Evolutionary conservation across 2,797 vertebrate genomes (phyloP).

Genomic region (Xenopus petersii): DNA sequence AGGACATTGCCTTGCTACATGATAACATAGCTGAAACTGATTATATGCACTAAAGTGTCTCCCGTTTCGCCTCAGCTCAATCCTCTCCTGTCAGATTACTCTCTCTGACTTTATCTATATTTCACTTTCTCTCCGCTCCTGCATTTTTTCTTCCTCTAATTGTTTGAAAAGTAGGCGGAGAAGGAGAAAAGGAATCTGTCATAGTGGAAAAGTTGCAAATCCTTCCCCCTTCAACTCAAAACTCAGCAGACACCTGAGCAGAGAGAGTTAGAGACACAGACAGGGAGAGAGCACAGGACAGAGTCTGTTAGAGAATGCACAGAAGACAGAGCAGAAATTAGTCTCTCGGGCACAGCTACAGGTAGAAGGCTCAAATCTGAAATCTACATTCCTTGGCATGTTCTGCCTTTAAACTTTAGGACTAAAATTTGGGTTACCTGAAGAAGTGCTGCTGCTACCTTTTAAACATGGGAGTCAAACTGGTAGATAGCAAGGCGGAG

Average conservation of each 20-base stretch:
- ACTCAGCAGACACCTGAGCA: constrained; percentile 40
- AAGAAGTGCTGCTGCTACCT: not conserved
- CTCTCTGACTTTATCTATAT: not conserved
- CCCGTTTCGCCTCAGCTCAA: too few relatives aligned
- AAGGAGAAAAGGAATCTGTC: constrained; percentile 40
- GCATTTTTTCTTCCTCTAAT: constrained; percentile 38
- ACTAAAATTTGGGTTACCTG: not conserved
- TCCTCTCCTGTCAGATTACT: too few relatives aligned
- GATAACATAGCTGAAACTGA: too few relatives aligned
- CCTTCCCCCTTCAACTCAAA: constrained; percentile 40
- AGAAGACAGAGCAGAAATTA: not conserved
- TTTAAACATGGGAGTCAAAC: constrained; percentile 35
- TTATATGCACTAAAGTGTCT: too few relatives aligned
- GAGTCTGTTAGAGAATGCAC: constrained; percentile 11
- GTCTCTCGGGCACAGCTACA: constrained; percentile 1
- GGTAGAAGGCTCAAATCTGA: constrained; percentile 1
- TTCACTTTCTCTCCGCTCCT: constrained; percentile 10
- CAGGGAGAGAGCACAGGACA: constrained; percentile 8
- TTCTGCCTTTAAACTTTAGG: constrained; percentile 6
- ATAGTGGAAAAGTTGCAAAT: constrained; percentile 44
- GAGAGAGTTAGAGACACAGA: constrained; percentile 1
- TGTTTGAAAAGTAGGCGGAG: constrained; percentile 46
- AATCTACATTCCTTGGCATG: not conserved
- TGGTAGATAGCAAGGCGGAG: constrained; percentile 30
- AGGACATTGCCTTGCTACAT: too few relatives aligned